Evolutionary conservation across 2,888 invertebrate genomes (phyloP), one percentile per base, ranked within the genome.

Genomic region (Eupeodes latifasciatus): DNA sequence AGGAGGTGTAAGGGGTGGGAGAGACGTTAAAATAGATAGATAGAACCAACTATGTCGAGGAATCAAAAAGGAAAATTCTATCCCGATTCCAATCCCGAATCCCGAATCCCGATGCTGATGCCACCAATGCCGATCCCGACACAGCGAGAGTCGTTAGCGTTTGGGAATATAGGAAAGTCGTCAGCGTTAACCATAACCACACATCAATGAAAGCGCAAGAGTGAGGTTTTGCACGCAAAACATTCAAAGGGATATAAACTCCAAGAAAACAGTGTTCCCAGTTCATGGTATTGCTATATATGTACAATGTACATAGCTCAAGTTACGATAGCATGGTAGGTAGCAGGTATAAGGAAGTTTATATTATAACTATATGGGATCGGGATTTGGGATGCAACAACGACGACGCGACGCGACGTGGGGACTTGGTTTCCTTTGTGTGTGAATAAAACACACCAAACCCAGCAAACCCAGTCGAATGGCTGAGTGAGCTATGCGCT

Each of bases 161-260:
- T 81, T 44, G 82, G 80, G 80, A 85, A 78, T 67, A 71, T 76
- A 77, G 78, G 72, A 71, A 84, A 80, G 79, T 80, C 57, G 83
- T 83, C 86, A 83, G 76, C 83, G 71, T 75, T 77, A 67, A 87
- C 84, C 74, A 74, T 80, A 85, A 80, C 87, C 87, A 80, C 87
- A 87, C 87, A 80, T 87, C 87, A 75, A 83, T 83, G 76, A 83
- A 84, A 67, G 80, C 67, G 49, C 55, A 34, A 84, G 76, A 55
- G 79, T 84, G 84, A 78, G 76, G 77, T 84, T 71, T 75, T 88
- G 77, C 84, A 81, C 84, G 77, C 87, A 81, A 76, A 84, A 84
- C 79, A 72, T 44, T 51, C 59, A 51, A 69, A 51, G 71, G 67
- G 61, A 59, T 59, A 59, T 44, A 75, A 27, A 44, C 72, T 67